Percentiles rank a stretch among this genome's conserved stretches.
Conservation (phyloP, 2,113 vertebrate genomes). For the Megaceryle torquata region DNA sequence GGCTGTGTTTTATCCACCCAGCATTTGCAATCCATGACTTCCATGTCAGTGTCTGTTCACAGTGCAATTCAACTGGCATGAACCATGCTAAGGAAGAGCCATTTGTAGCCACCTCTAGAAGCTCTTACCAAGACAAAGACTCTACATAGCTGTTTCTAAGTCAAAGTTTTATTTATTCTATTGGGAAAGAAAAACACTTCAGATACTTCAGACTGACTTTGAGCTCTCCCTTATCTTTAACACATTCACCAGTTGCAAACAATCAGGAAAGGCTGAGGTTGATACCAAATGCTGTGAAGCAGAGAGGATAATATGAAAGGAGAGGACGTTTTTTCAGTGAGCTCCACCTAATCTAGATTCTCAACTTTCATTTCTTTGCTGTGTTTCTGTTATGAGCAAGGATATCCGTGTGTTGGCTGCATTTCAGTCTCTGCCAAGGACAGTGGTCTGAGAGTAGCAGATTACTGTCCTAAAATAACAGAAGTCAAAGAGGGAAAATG, state of each 20-base stretch:
- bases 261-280: not conserved
- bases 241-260: not conserved
- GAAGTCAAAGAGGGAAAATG: constrained; percentile 11
- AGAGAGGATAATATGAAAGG: not conserved
- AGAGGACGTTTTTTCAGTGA: not conserved
- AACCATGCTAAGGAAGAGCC: not conserved
- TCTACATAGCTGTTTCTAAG: not conserved
- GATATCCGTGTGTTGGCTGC: not conserved
- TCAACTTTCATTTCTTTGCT: not conserved
- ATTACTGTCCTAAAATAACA: constrained; percentile 24
- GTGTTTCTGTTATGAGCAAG: not conserved
- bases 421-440: not conserved
- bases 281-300: not conserved
- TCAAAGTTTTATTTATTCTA: not conserved
- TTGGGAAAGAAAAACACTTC: not conserved
- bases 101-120: not conserved
- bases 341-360: not conserved
- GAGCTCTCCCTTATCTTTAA: not conserved
- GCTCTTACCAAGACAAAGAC: not conserved
- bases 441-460: not conserved
- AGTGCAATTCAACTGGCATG: not conserved
- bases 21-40: not conserved
- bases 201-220: not conserved
- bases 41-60: not conserved
- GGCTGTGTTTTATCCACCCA: not conserved